Evolutionary conservation across 1,140 invertebrate genomes (phyloP).

Genomic region (Macrostomum lignano): DNA sequence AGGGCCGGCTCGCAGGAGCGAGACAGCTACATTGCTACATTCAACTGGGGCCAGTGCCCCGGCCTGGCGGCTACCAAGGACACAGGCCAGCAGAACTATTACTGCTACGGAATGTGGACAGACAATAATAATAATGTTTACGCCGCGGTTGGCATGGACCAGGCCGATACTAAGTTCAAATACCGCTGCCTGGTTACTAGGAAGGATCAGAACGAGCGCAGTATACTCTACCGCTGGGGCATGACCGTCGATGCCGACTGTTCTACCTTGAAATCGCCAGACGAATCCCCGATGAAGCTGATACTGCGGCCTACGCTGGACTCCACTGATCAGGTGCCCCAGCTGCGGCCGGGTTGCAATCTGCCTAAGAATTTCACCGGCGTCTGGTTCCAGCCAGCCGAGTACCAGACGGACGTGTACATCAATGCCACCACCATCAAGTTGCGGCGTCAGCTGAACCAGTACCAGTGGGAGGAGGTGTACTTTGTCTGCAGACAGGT

Average conservation of each 20-base stretch:
- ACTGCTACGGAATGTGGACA: constrained; percentile 5
- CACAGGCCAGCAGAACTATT: constrained; percentile 2
- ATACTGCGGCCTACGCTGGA: too few species aligned
- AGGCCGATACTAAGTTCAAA: background rate
- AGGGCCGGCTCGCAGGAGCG: too few species aligned
- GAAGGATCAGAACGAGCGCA: too few species aligned
- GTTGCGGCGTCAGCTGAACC: constrained; percentile 65
- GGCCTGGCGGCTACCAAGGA: too few species aligned
- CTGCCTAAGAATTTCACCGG: constrained; percentile 71
- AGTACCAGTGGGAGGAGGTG: constrained; percentile 34
- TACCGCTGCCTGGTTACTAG: constrained; percentile 3
- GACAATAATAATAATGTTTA: constrained; percentile 4
- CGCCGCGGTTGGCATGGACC: constrained; percentile 2
- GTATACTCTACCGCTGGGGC: too few species aligned
- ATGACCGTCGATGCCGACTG: too few species aligned
- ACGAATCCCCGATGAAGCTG: too few species aligned
- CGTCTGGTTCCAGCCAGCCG: constrained; percentile 80
- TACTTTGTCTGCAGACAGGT: constrained; percentile 34
- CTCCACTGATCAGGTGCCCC: too few species aligned
- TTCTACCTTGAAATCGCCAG: too few species aligned
- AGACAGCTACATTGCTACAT: too few species aligned
- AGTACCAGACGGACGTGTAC: constrained; percentile 56
- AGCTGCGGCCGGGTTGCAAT: constrained; percentile 58
- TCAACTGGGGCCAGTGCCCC: too few species aligned
- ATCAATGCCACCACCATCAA: constrained; percentile 73